Conservation (phyloP, 1,140 invertebrate genomes). For the Penaeus japonicus region DNA sequence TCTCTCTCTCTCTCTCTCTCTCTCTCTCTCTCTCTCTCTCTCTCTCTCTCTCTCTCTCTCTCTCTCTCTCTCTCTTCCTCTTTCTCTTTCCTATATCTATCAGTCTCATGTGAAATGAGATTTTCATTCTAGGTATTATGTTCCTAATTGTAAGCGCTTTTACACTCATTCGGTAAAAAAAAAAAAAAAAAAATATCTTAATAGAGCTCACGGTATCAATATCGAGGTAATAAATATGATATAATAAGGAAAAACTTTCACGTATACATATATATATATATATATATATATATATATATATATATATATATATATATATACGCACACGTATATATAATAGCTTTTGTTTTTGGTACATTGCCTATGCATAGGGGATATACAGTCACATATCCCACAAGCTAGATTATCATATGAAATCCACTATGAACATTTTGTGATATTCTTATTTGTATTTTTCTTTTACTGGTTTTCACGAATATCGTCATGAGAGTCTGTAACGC, state of each 20-base stretch:
- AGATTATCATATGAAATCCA: too few relatives aligned
- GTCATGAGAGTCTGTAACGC: too few relatives aligned
- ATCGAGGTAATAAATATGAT: not conserved
- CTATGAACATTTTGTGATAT: too few relatives aligned
- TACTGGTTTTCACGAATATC: too few relatives aligned
- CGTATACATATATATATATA: not conserved
- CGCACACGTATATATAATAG: not conserved
- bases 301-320: not conserved
- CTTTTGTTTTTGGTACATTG: too few relatives aligned
- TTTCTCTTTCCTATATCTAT: not conserved
- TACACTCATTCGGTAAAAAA: not conserved
- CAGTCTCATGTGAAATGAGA: not conserved
- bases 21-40: not conserved
- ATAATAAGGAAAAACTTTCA: not conserved
- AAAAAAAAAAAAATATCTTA: not conserved
- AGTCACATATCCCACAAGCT: too few relatives aligned
- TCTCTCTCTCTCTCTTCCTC: not conserved
- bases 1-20: too few relatives aligned
- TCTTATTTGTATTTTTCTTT: too few relatives aligned
- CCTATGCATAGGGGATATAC: too few relatives aligned
- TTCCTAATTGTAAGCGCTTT: too few relatives aligned
- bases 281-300: not conserved
- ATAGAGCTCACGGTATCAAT: not conserved
- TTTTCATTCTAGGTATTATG: too few relatives aligned
- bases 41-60: not conserved